Evolutionary conservation across 2,888 invertebrate genomes (phyloP), one percentile per base, ranked within the genome.

Genomic region (Brenthis daphne): DNA sequence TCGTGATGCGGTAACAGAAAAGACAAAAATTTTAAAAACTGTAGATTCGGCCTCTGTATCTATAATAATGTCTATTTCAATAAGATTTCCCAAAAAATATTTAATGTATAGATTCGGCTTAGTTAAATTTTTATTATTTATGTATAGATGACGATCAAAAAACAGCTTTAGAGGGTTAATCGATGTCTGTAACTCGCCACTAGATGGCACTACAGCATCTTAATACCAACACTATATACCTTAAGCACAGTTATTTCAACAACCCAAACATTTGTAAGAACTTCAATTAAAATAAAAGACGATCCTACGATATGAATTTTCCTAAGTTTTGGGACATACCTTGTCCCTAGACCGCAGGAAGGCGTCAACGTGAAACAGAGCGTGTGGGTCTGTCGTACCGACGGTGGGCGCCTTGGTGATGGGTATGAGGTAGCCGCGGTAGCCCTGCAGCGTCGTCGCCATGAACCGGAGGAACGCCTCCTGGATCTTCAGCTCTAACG

Each of bases 401-500:
- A 97, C 96, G 0, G 97, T 97, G 0, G 99, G 99, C 6, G 98
- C 98, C 85, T 97, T 97, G 0, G 97, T 98, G 68, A 99, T 98
- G 2, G 99, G 99, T 77, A 98, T 94, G 71, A 99, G 94, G 85
- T 95, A 98, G 67, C 95, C 94, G 66, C 97, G 94, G 86, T 99
- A 99, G 0, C 98, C 99, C 83, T 97, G 97, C 73, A 99, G 88
- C 69, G 98, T 96, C 57, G 96, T 94, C 13, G 98, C 98, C 97
- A 98, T 99, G 84, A 99, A 99, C 66, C 98, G 95, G 43, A 99
- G 93, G 87, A 99, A 99, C 6, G 98, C 98, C 87, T 99, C 99
- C 90, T 99, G 99, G 73, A 99, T 99, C 87, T 97, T 96, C 77
- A 98, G 93, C 85, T 99, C 99, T 80, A 98, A 92, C 20, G 95